phyloP scores from a whole-genome alignment of 1,140 invertebrate species.

The Tenebrio molitor region DNA sequence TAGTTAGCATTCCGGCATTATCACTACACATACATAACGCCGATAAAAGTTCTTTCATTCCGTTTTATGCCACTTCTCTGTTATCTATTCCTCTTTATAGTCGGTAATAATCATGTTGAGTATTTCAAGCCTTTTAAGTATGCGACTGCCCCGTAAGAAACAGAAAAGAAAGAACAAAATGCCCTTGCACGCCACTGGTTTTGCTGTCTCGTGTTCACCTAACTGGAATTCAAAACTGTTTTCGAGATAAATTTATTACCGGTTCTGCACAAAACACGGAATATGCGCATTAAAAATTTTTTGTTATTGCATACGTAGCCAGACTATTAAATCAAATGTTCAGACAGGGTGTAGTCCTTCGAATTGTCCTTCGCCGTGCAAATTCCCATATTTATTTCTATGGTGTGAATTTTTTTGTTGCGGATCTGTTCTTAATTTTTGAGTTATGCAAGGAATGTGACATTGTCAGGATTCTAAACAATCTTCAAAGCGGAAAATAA shows the following conservation, averaged over 20 bases:
- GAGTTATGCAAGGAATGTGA: slow-evolving; percentile 8
- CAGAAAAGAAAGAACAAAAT: slow-evolving; percentile 11
- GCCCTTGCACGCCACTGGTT: slow-evolving; percentile 8
- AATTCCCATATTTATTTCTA: not conserved
- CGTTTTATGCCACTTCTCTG: not conserved
- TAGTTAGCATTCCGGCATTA: slow-evolving; percentile 5
- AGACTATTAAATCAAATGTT: slow-evolving; percentile 27
- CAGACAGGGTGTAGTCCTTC: slow-evolving; percentile 19
- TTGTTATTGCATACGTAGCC: slow-evolving; percentile 28
- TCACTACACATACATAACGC: slow-evolving; percentile 26
- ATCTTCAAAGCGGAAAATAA: not conserved
- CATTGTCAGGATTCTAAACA: not conserved
- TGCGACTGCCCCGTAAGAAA: not conserved
- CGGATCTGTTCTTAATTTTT: not conserved
- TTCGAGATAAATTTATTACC: slow-evolving; percentile 12
- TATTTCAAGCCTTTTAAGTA: slow-evolving; percentile 13
- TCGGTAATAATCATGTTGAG: not conserved
- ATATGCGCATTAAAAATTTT: slow-evolving; percentile 23
- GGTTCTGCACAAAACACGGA: slow-evolving; percentile 1
- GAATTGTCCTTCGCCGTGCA: not conserved
- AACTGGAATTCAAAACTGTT: slow-evolving; percentile 32
- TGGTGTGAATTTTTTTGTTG: not conserved
- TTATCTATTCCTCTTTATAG: slow-evolving; percentile 33
- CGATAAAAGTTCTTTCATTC: slow-evolving; percentile 23
- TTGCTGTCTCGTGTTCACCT: slow-evolving; percentile 8